Conservation (phyloP, 2,113 vertebrate genomes). For the Rhegmatorhina hoffmannsi region DNA sequence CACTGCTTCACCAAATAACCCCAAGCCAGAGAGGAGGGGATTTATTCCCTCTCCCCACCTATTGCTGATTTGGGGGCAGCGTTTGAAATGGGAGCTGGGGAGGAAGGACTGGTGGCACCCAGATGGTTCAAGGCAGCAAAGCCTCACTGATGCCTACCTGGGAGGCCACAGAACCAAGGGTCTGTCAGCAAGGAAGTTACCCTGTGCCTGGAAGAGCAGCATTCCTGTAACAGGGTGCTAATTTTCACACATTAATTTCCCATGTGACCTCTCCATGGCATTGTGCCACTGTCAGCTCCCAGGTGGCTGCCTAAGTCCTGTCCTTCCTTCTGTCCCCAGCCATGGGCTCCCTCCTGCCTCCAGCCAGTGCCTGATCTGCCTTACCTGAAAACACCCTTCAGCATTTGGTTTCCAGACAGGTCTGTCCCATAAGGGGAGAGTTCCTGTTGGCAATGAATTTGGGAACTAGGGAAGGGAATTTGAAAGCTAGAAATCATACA, state of each 20-base stretch:
- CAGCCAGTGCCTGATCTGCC: fast-evolving
- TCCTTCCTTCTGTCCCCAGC: neutral
- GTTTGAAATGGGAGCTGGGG: neutral
- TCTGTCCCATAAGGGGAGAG: neutral
- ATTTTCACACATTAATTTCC: neutral
- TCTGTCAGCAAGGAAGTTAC: neutral
- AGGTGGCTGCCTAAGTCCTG: neutral
- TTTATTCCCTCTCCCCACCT: neutral
- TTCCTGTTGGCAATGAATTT: neutral
- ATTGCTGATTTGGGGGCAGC: neutral
- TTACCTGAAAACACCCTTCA: neutral
- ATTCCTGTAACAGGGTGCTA: neutral
- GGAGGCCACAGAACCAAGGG: neutral
- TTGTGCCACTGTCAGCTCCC: neutral
- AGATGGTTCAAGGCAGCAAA: neutral
- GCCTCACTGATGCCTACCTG: neutral
- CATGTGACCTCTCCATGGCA: neutral
- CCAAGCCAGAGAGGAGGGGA: neutral
- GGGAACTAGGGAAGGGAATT: neutral
- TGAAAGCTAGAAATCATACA: neutral
- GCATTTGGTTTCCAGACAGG: neutral
- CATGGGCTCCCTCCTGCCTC: neutral
- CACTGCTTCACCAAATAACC: neutral
- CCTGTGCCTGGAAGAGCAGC: fast-evolving
- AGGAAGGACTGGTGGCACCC: neutral